Evolutionary conservation across 1,140 invertebrate species (phyloP), one percentile per base, ranked within the genome.

Genomic region (Linepithema humile): DNA sequence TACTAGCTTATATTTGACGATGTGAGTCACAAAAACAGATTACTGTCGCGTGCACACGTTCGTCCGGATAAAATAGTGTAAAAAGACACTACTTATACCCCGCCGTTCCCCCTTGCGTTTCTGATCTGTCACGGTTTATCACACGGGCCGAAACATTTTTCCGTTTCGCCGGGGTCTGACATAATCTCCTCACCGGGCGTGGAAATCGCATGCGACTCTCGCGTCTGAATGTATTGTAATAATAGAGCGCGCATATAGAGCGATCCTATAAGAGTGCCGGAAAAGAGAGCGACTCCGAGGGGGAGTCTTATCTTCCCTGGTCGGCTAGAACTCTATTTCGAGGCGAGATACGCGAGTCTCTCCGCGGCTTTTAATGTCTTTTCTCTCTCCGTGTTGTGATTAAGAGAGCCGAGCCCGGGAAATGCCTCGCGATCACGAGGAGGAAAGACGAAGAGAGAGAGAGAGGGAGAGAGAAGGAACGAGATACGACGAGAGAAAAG

Each of bases 241-340:
- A 88, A 85, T 74, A 89, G 72, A 89, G 83, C 43, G 65, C 84
- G 86, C 87, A 88, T 89, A 88, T 80, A 83, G 86, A 80, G 82
- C 77, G 83, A 88, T 88, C 83, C 87, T 73, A 82, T 88, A 88
- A 85, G 83, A 85, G 72, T 53, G 67, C 26, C 82, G 75, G 87
- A 88, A 73, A 85, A 89, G 86, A 85, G 78, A 85, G 87, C 53
- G 45, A 50, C 78, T 77, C 72, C 87, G 88, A 93, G 91, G 92
- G 93, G 92, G 90, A 93, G 87, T 87, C 90, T 94, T 94, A 94
- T 94, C 93, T 94, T 92, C 90, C 89, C 90, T 89, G 90, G 85
- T 89, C 87, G 90, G 88, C 90, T 91, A 90, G 90, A 91, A 92
- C 91, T 93, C 91, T 91, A 92, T 92, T 94, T 92, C 90, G 86